phyloP scores from a whole-genome alignment of 2,888 invertebrate genomes.

The Cylindroiulus punctatus region DNA sequence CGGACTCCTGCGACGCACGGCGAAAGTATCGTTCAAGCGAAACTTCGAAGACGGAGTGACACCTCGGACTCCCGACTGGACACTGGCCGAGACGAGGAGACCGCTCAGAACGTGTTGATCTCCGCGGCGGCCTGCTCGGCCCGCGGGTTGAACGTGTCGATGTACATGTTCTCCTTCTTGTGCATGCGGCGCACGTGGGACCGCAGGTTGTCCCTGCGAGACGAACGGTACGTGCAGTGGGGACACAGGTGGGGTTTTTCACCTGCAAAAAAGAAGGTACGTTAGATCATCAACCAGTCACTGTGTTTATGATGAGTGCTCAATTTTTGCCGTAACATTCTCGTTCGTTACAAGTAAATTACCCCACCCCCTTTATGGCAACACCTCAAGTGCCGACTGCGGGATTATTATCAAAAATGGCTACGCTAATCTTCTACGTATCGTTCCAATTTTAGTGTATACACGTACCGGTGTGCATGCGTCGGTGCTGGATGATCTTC shows the following conservation, averaged over 20 bases:
- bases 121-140: slow-evolving; percentile 17
- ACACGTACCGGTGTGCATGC: slow-evolving; percentile 69
- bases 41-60: no score
- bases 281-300: no score
- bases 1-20: background rate
- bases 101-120: background rate
- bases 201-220: slow-evolving; percentile 70
- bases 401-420: no score
- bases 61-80: background rate
- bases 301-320: no score
- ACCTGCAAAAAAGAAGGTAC: slow-evolving; percentile 59
- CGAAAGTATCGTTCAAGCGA: background rate
- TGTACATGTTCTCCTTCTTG: slow-evolving; percentile 70
- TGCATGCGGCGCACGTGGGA: slow-evolving; percentile 71
- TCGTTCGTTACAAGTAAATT: no score
- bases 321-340: no score
- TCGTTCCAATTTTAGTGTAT: background rate
- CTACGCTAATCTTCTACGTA: no score
- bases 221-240: slow-evolving; percentile 71
- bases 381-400: no score
- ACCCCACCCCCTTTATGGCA: no score
- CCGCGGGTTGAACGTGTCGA: slow-evolving; percentile 70
- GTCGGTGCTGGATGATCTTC: slow-evolving; percentile 71
- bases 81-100: background rate
- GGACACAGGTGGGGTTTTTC: slow-evolving; percentile 72